Evolutionary conservation across 1,140 invertebrate species (phyloP), one percentile per base, ranked within the genome.

Genomic region (Drosophila burlai): DNA sequence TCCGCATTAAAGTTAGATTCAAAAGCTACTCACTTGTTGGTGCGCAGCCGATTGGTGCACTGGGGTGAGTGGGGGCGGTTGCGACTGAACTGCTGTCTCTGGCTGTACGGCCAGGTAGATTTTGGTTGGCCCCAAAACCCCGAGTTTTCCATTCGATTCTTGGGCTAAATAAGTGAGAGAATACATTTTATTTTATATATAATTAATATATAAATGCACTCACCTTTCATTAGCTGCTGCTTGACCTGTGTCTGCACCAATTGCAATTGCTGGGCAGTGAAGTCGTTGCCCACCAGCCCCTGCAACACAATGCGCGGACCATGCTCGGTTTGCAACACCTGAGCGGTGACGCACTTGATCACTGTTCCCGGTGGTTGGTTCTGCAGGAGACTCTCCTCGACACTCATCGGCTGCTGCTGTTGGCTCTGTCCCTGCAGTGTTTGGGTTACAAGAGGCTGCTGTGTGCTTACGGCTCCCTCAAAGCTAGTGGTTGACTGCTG

Each of bases 241-340:
- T 97, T 97, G 2, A 98, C 97, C 94, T 98, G 97, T 79, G 97
- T 96, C 82, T 97, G 97, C 1, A 98, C 96, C 66, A 97, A 94
- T 1, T 95, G 94, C 54, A 97, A 84, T 92, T 98, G 97, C 67
- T 97, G 96, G 3, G 95, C 95, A 0, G 97, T 96, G 68, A 98
- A 96, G 73, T 97, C 96, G 52, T 96, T 95, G 1, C 96, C 96
- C 68, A 97, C 96, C 6, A 97, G 92, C 7, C 97, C 97, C 92
- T 97, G 97, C 18, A 98, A 86, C 6, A 97, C 96, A 72, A 98
- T 97, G 64, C 97, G 94, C 4, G 97, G 97, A 0, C 97, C 97
- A 78, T 97, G 96, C 40, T 95, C 95, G 0, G 97, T 97, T 91
- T 97, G 96, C 80, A 97, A 96, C 15, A 97, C 96, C 93, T 95